Evolutionary conservation across 2,888 invertebrate species (phyloP).

Genomic region (Tinea trinotella): DNA sequence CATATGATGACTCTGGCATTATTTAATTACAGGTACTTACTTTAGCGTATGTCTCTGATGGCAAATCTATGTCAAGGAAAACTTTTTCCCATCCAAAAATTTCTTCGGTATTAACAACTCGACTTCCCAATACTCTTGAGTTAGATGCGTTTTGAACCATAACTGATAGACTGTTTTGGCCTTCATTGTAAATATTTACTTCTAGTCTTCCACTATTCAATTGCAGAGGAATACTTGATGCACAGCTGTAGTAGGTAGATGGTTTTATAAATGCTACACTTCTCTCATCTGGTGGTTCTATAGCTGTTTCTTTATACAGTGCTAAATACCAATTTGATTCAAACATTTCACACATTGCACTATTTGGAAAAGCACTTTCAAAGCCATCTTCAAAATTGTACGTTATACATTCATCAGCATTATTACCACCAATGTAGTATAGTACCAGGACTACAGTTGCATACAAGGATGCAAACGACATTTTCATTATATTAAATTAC

Average conservation of each 20-base stretch:
- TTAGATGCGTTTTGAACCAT: background rate
- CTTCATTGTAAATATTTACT: background rate
- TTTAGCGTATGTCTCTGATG: background rate
- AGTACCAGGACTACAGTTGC: background rate
- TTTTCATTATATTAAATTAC: background rate
- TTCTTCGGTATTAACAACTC: background rate
- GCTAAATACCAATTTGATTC: background rate
- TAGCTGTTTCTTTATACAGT: background rate
- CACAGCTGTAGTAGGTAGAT: background rate
- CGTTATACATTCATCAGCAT: background rate
- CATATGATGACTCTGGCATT: too few species aligned
- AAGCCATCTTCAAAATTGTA: background rate
- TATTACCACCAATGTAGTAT: background rate
- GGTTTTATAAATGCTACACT: background rate
- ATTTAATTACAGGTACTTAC: background rate
- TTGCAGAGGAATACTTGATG: background rate
- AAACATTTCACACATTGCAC: background rate
- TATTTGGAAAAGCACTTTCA: background rate
- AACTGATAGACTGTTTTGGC: background rate
- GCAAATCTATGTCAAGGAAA: background rate
- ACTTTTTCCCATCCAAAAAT: background rate
- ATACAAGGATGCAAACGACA: background rate
- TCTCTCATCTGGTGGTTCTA: background rate
- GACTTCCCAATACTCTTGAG: background rate
- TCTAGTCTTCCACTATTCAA: background rate